Base-by-base conservation (phyloP, 30 jellyfish, hydroid and myxozoan genomes). In the Nemopilema nomurai region DNA sequence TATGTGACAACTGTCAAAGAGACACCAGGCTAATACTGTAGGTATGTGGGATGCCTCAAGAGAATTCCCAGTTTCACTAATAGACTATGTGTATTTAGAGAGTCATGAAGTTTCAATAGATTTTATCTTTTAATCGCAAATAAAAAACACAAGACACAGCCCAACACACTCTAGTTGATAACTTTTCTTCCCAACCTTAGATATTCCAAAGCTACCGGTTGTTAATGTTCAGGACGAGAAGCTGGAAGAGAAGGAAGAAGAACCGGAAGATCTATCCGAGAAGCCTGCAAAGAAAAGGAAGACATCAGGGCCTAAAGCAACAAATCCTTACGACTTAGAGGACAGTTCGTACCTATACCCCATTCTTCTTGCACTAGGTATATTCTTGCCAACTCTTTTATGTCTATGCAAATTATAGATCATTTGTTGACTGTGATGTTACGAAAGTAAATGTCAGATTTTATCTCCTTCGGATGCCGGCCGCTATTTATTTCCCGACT, bases 291-390 rank as follows among this genome's bases (percentile, higher is more conserved):
- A 92, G 92, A 79, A 87, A 66, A 93, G 98, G 32, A 92, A 92
- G 68, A 92, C 97, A 70, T 92, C 98, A 25, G 98, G 98, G 51
- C 98, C 98, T 18, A 92, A 84, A 73, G 91, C 87, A 18, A 79
- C 90, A 51, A 96, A 92, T 67, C 98, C 98, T 0, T 92, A 92
- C 49, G 97, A 92, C 80, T 77, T 88, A 9, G 97, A 92, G 21
- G 98, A 92, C 65, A 32, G 87, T 18, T 63, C 90, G 18, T 77
- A 76, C 26, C 74, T 92, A 21, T 92, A 92, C 69, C 98, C 98
- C 13, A 82, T 92, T 49, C 78, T 92, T 50, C 64, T 92, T 22
- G 98, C 98, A 25, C 50, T 92, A 24, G 98, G 97, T 33, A 71
- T 92, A 18, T 92, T 92, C 85, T 74, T 92, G n/a, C 98, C 98